Base-by-base conservation (phyloP, 2,797 vertebrate genomes). In the Denticeps clupeoides region DNA sequence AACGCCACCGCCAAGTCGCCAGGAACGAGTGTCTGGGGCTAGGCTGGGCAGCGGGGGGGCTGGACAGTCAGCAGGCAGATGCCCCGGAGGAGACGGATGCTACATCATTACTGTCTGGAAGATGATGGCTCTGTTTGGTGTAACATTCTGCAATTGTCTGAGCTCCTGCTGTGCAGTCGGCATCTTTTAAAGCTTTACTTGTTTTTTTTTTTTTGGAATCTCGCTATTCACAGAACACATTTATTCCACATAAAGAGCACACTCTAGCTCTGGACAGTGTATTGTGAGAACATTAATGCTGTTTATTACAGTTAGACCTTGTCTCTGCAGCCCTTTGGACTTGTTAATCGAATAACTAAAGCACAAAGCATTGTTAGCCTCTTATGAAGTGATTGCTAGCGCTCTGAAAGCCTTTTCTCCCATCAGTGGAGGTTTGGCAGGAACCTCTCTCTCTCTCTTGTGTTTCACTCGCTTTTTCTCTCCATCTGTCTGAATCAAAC, bases 331-430 rank as follows among this genome's bases (percentile, higher is more conserved):
- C 55, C 50, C 54, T 35, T 45, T 23, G 45, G 55, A 49, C 62
- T 56, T 28, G 27, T 24, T 24, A 27, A 26, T 27, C 22, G 53
- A 56, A 61, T 49, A 56, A 49, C 42, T 52, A 63, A 60, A 37
- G 59, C 54, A 60, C 43, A 33, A 59, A 51, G 55, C 53, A 58
- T 62, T 65, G 60, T 71, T 68, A 66, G 62, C 60, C 53, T 63
- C 35, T 65, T 64, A 55, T 62, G 63, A 58, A 47, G 47, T 54
- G 54, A 55, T 58, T 53, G 52, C 60, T 63, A 63, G 56, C 60
- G 55, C 55, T 63, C 57, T 55, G 58, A 58, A 63, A 37, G 4
- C 33, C 58, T 63, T 64, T 58, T 63, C 60, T 52, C 49, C 60
- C 55, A 55, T 63, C 52, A 55, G 55, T 33, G 40, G 55, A 58